Evolutionary conservation across 2,797 vertebrate species (phyloP), one percentile per base, ranked within the genome.

Genomic region (Ataeniobius toweri): DNA sequence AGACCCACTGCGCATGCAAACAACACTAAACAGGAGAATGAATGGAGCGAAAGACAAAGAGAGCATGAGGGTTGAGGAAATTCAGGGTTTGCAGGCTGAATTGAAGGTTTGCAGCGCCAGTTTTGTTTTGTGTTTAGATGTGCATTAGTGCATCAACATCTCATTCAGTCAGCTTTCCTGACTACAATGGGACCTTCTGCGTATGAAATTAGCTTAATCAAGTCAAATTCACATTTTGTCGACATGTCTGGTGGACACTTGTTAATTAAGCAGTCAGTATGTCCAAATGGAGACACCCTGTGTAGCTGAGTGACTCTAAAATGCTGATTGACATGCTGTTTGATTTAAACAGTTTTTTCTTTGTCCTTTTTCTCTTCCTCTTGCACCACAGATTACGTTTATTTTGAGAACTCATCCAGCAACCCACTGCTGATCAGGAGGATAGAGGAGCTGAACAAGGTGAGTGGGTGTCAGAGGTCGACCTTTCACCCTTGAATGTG

Each of bases 401-500:
- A 96, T 93, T 96, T 96, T 86, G 96, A 96, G 92, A 96, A 96
- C 93, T 96, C 96, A 58, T 96, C 96, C 90, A 96, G 96, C 94
- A 96, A 96, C 94, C 96, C 96, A 82, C 92, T 96, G 92, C 94
- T 96, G 89, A 96, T 96, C 93, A 93, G 96, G 88, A 95, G 96
- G 93, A 96, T 96, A 96, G 96, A 96, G 82, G 96, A 96, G 91
- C 83, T 96, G 86, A 96, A 96, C 88, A 96, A 96, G 95, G 96
- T 96, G 91, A 95, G 78, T 82, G 81, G 28, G 28, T 71, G 76
- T 69, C 58, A 56, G 58, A 55, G 58, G 67, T 53, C 81, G 28
- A 67, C 31, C 75, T 51, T 28, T 13, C 48, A 10, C 6, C 26
- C 7, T 58, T 80, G 20, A 83, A 84, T 46, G 59, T 56, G 72